phyloP scores from a whole-genome alignment of 1,140 invertebrate genomes.

The Chironomus tepperi region DNA sequence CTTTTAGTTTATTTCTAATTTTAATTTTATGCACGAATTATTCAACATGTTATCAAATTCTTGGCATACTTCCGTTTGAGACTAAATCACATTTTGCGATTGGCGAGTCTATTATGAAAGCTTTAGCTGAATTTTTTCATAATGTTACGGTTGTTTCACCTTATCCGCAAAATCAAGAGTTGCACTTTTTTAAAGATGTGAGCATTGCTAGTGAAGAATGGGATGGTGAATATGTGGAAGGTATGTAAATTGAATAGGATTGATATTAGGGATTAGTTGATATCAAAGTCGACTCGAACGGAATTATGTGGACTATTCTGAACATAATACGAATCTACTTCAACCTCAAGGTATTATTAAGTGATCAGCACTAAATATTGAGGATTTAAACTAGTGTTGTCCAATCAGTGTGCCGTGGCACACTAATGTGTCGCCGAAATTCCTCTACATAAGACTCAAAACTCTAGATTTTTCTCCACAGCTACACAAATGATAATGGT shows the following conservation, averaged over 20 bases:
- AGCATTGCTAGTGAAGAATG: background rate
- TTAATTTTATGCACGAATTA: background rate
- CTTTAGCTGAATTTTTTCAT: slow-evolving; percentile 53
- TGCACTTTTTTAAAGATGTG: slow-evolving; percentile 34
- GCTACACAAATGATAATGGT: too few species aligned
- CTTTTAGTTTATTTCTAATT: background rate
- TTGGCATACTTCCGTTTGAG: slow-evolving; percentile 50
- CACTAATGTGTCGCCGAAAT: too few species aligned
- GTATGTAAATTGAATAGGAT: background rate
- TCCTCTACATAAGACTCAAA: too few species aligned
- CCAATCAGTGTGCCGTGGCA: too few species aligned
- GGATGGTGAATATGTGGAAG: background rate
- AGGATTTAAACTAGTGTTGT: too few species aligned
- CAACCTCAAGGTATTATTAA: too few species aligned
- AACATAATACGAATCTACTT: too few species aligned
- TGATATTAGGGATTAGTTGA: too few species aligned
- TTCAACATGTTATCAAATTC: slow-evolving; percentile 38
- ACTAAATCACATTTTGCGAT: slow-evolving; percentile 55
- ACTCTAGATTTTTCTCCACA: too few species aligned
- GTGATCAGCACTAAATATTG: too few species aligned
- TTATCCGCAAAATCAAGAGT: slow-evolving; percentile 44
- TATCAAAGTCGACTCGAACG: too few species aligned
- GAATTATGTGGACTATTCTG: too few species aligned
- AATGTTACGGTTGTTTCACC: slow-evolving; percentile 57
- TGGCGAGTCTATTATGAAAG: slow-evolving; percentile 51